Base-by-base conservation (phyloP, 1,140 invertebrate genomes). In the Belonocnema kinseyi region DNA sequence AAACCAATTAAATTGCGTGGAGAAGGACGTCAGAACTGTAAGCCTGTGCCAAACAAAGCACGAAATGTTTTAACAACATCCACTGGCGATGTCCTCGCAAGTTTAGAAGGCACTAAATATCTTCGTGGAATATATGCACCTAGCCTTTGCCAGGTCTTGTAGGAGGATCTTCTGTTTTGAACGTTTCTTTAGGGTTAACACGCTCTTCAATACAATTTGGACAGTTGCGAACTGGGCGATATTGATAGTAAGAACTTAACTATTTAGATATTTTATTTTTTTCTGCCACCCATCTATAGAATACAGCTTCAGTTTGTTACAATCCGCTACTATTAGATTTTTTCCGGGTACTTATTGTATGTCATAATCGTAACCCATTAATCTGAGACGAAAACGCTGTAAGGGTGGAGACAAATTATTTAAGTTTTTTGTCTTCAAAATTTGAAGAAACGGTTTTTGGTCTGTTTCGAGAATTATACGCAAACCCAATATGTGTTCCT, bases 371-470 rank as follows among this genome's bases (percentile, higher is more conserved):
- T 89, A 91, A 61, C 85, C 77, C 76, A 88, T 85, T 16, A 90
- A 71, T 17, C 85, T 33, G 3, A 91, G 75, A 1, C 88, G 77
- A 77, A 90, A 86, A 33, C 86, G 70, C 76, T 91, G 89, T 8
- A 91, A 77, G 19, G 88, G 54, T 21, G 86, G 82, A 21, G 87
- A 82, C 54, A 90, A 81, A 17, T 84, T 83, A 53, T 88, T 83
- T 17, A 89, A 54, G 56, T n/a, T 46, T 86, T n/a, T 86, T 0
- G 33, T 77, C 40, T 77, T 58, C 8, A 88, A 66, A 56, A 89
- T 82, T 17, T 80, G 80, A 3, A 86, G 33, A 16, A 89, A 77
- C 0, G 86, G 85, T 50, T 86, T 84, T 66, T 89, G 86, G 77
- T 89, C 88, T 1, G 84, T 87, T 79, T 83, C 83, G 8, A 89